phyloP scores from a whole-genome alignment of 2,797 vertebrate species.

The Parauchenoglanis ngamensis region DNA sequence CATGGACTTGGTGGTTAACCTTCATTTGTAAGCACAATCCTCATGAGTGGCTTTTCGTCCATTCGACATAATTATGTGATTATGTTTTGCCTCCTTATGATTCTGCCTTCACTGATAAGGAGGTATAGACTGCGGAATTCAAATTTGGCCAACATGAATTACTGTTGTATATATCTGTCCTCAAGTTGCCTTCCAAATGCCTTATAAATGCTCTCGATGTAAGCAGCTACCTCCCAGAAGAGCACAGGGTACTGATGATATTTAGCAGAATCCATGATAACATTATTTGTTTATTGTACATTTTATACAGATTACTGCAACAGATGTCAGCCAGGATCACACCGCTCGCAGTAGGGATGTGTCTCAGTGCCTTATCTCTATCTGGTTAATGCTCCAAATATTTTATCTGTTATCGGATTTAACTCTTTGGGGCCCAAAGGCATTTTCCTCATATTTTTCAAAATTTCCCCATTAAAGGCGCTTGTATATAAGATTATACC shows the following conservation, averaged over 20 bases:
- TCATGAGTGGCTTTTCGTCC: neutral
- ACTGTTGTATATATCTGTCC: neutral
- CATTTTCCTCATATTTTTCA: no score
- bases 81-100: neutral
- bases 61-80: neutral
- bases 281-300: neutral
- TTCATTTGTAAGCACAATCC: neutral
- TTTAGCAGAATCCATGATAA: neutral
- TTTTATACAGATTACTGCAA: neutral
- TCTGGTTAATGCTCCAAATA: neutral
- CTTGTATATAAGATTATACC: no score
- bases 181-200: neutral
- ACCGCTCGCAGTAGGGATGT: neutral
- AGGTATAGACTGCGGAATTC: neutral
- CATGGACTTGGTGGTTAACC: neutral
- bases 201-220: neutral
- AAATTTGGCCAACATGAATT: neutral
- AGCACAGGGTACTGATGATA: neutral
- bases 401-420: neutral
- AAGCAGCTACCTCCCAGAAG: neutral
- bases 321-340: neutral
- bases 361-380: neutral
- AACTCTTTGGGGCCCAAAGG: no score
- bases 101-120: neutral
- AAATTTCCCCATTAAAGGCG: no score